Evolutionary conservation across 2,888 invertebrate genomes (phyloP).

Genomic region (Drosophila anceps): DNA sequence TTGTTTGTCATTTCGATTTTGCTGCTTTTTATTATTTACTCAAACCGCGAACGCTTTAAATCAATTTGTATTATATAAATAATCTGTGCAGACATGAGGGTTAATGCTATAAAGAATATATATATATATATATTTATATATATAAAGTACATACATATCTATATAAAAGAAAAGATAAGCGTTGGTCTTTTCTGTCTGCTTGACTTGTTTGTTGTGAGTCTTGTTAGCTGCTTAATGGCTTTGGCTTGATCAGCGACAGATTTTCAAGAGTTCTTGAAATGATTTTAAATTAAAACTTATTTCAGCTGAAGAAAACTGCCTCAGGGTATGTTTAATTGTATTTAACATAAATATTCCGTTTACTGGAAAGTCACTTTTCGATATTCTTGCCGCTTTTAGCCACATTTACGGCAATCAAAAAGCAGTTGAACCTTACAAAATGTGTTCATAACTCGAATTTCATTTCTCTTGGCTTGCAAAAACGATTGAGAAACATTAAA

Average conservation of each 20-base stretch:
- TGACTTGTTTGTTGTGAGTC: constrained; percentile 47
- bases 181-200: constrained; percentile 38
- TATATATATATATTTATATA: neutral
- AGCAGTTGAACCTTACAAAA: constrained; percentile 45
- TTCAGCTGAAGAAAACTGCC: neutral
- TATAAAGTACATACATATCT: neutral
- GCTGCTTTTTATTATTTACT: constrained; percentile 59
- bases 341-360: neutral
- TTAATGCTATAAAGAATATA: neutral
- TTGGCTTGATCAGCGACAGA: neutral
- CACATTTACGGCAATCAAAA: constrained; percentile 53
- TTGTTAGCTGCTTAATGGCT: constrained; percentile 41
- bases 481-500: constrained; percentile 71
- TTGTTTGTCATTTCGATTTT: constrained; percentile 66
- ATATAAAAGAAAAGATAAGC: neutral
- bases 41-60: constrained; percentile 55
- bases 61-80: constrained; percentile 64
- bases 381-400: neutral
- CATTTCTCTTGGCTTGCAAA: constrained; percentile 50
- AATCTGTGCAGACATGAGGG: constrained; percentile 38
- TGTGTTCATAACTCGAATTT: constrained; percentile 56
- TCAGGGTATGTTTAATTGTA: neutral
- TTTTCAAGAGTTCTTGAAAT: neutral
- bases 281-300: neutral
- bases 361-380: neutral